Percentiles rank a stretch among this genome's conserved stretches.
These are phyloP conservation scores for Pteropus alecto DNA, from an alignment of 2,113 vertebrate genomes.

Conservation along the genomic window DNA sequence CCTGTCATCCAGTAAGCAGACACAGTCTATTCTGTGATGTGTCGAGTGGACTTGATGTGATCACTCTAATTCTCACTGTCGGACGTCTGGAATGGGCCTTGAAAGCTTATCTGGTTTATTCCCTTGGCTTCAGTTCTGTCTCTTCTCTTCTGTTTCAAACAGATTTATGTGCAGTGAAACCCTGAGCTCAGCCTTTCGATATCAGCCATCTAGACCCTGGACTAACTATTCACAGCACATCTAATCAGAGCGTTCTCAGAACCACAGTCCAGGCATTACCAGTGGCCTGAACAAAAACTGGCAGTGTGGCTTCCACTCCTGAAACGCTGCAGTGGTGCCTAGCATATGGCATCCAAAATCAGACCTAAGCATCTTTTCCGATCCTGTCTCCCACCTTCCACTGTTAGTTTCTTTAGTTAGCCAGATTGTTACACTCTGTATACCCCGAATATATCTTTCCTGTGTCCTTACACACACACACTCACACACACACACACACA, in stretches of 20 bases:
- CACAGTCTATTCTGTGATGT: neutral
- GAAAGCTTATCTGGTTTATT: neutral
- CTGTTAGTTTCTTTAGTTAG: neutral
- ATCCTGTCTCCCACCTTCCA: neutral
- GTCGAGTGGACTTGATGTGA: neutral
- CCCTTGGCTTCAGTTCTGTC: neutral
- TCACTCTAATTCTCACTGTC: neutral
- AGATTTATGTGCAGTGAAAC: slow-evolving; percentile 9
- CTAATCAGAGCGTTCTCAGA: neutral
- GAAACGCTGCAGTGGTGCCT: too few species aligned
- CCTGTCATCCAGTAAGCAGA: neutral
- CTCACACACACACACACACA: neutral
- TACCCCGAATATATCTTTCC: neutral
- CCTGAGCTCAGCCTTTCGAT: neutral
- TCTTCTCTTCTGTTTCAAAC: neutral
- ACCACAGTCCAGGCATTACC: neutral
- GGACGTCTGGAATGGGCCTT: neutral
- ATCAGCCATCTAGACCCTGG: neutral
- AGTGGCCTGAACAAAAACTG: neutral
- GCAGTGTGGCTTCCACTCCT: neutral
- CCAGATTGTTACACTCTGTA: too few species aligned
- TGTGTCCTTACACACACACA: neutral
- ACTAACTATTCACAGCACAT: neutral
- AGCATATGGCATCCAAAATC: rapidly evolving
- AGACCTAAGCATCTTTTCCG: neutral